These are phyloP conservation scores for Shargacucullia verbasci DNA, from an alignment of 2,888 invertebrate species.

Conservation along the genomic window DNA sequence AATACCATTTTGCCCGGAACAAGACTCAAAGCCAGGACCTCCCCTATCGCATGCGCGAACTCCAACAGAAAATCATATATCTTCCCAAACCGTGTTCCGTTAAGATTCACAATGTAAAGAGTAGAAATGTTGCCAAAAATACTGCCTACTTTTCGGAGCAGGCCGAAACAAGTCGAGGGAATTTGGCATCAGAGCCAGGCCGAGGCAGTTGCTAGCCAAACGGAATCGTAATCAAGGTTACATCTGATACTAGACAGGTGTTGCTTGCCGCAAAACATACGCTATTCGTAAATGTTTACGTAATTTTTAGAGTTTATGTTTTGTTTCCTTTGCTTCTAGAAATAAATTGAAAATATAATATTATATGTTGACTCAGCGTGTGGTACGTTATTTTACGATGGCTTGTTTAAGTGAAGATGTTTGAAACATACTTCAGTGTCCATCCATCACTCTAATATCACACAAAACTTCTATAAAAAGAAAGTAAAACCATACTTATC, in stretches of 20 bases:
- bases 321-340: slow-evolving; percentile 2
- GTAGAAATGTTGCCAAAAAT: slow-evolving; percentile 1
- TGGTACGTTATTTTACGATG: neutral
- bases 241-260: slow-evolving; percentile 31
- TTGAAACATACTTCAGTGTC: too few relatives aligned
- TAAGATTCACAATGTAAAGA: too few relatives aligned
- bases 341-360: slow-evolving; percentile 5
- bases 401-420: too few relatives aligned
- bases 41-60: too few relatives aligned
- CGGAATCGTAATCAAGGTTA: slow-evolving; percentile 28
- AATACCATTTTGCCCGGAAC: too few relatives aligned
- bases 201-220: slow-evolving; percentile 19
- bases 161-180: slow-evolving; percentile 7
- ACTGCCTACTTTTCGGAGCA: neutral
- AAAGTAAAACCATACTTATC: too few relatives aligned
- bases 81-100: too few relatives aligned
- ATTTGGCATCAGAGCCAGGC: slow-evolving; percentile 16
- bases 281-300: slow-evolving; percentile 16
- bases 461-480: too few relatives aligned
- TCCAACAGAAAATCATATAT: too few relatives aligned
- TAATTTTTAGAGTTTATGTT: slow-evolving; percentile 1
- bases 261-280: slow-evolving; percentile 3
- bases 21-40: too few relatives aligned
- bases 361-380: neutral
- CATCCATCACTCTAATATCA: too few relatives aligned